Evolutionary conservation across 1,140 invertebrate species (phyloP), one percentile per base, ranked within the genome.

Genomic region (Zeugodacus cucurbitae): DNA sequence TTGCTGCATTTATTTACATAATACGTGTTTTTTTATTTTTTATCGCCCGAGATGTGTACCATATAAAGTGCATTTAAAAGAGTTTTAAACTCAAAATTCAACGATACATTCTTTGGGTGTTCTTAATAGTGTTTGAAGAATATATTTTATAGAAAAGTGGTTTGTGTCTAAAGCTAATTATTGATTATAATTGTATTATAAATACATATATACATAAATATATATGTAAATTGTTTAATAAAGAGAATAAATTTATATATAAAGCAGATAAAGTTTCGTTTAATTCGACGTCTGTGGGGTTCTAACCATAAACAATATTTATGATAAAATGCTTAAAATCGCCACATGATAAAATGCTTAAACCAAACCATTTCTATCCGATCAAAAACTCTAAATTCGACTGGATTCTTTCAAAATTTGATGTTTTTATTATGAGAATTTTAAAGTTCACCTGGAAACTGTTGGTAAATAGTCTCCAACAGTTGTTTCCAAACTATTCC

Each of bases 1-100:
- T 62, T 88, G 59, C 90, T 91, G 92, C 92, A 93, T 93, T 93
- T 93, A 93, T 91, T 90, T 86, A 86, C 57, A 82, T 26, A 62
- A 26, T 62, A 74, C 3, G 34, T 67, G 1, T 74, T 74, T n/a
- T 62, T 26, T 26, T 22, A n/a, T 20, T 82, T 22, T 44, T 82
- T 26, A 82, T 82, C n/a, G 22, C n/a, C 41, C n/a, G 1, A 26
- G 8, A 4, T 29, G 7, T n/a, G 74, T 48, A 82, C n/a, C 41
- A 41, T 29, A 82, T 26, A 44, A 54, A 48, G 37, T 82, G 74
- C 74, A 82, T 48, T 82, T 82, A 82, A 70, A 14, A 3, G 37
- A 48, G 22, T 37, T 82, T 82, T 82, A 26, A 3, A 37, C 22
- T 82, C 74, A 17, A 26, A 48, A 10, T n/a, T 82, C 1, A 22